phyloP scores from a whole-genome alignment of 1,140 invertebrate species.

The Maniola jurtina region DNA sequence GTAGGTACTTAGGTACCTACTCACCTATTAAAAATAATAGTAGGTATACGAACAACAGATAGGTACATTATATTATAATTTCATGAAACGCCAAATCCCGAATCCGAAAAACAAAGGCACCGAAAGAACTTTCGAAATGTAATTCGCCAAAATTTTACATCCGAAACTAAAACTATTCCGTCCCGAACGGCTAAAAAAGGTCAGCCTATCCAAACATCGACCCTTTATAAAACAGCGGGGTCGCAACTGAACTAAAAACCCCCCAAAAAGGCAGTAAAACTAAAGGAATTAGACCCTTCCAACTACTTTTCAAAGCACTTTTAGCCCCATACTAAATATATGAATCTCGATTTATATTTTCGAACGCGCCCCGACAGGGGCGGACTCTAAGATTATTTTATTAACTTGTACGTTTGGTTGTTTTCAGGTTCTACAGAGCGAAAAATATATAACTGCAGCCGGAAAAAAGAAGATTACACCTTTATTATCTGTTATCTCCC shows the following conservation, averaged over 20 bases:
- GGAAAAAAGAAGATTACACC: no score
- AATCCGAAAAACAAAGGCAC: constrained; percentile 16
- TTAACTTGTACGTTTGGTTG: no score
- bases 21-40: constrained; percentile 1
- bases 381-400: constrained; percentile 12
- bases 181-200: constrained; percentile 67
- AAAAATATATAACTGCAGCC: no score
- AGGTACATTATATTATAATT: not conserved
- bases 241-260: constrained; percentile 60
- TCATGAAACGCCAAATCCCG: not conserved
- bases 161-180: constrained; percentile 61
- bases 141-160: constrained; percentile 51
- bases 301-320: constrained; percentile 78
- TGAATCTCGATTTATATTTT: constrained; percentile 77
- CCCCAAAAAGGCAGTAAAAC: constrained; percentile 75
- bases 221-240: constrained; percentile 68
- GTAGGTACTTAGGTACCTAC: not conserved
- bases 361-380: constrained; percentile 44
- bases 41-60: not conserved
- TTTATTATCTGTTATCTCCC: no score
- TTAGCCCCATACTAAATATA: constrained; percentile 68
- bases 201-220: constrained; percentile 72
- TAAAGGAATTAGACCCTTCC: constrained; percentile 73
- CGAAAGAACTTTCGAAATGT: constrained; percentile 48
- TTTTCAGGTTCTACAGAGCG: no score